Conservation (phyloP, 2,113 vertebrate species). For the Takifugu flavidus region DNA sequence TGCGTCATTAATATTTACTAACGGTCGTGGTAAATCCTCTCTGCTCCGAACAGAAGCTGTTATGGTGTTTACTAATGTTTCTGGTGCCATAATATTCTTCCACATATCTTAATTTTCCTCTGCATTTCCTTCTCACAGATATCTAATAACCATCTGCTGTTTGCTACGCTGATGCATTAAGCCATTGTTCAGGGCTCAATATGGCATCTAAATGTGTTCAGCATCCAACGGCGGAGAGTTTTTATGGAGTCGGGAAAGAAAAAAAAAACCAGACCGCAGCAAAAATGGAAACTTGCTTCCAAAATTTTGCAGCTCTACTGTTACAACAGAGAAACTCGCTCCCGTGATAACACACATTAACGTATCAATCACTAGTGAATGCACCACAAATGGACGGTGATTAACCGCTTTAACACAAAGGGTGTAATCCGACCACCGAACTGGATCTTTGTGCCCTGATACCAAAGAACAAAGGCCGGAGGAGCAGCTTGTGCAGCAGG, state of each 20-base stretch:
- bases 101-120: constrained; percentile 4
- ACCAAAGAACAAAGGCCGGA: constrained; percentile 69
- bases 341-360: too few species aligned
- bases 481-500: too few species aligned
- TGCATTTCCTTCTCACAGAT: constrained; percentile 10
- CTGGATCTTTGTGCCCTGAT: constrained; percentile 53
- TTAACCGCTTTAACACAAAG: constrained; percentile 41
- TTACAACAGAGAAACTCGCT: too few species aligned
- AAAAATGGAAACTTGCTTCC: too few species aligned
- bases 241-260: constrained; percentile 18
- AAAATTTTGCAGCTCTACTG: too few species aligned
- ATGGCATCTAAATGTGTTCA: not conserved
- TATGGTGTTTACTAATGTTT: constrained; percentile 49
- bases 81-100: constrained; percentile 10
- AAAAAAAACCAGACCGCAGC: too few species aligned
- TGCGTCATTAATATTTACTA: too few species aligned
- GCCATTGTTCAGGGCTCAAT: constrained; percentile 2
- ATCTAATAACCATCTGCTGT: constrained; percentile 5
- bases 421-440: constrained; percentile 34
- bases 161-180: not conserved
- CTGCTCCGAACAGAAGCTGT: constrained; percentile 36
- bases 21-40: not conserved
- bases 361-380: too few species aligned
- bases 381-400: constrained; percentile 17
- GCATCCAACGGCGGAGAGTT: not conserved